Base-by-base conservation (phyloP, 2,113 vertebrate species). In the Brachypteracias leptosomus region DNA sequence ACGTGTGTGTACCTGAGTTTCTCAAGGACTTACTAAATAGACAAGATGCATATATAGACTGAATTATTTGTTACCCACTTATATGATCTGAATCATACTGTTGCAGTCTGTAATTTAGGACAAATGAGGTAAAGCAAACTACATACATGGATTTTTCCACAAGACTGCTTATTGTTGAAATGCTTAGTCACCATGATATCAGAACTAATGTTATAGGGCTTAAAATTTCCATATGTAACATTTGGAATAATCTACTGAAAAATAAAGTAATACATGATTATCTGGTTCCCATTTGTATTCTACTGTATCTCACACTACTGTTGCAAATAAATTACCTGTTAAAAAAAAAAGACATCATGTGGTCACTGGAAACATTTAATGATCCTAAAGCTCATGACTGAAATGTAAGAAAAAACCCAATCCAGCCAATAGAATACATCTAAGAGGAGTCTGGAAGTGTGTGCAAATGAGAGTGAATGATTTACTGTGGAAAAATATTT, bases 281-380 rank as follows among this genome's bases (percentile, higher is more conserved):
- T 91, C 55, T 96, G 52, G 10, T 95, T 93, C 94, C 90, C 59
- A 76, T 40, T 58, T 86, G 11, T 95, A 51, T 91, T 94, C 44
- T 95, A 24, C 85, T 98, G 24, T 83, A 91, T 97, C 79, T 97
- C 88, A 89, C 94, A 92, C 28, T 85, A 72, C 77, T 96, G 49
- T 77, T 96, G 80, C 82, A 97, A 98, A 98, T 98, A 98, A 98
- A 98, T 36, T 38, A 19, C 58, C 24, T 96, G 47, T 93, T 88
- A 29, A 42, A 85, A 14, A 61, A 33, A 42, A 82, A 86, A 40
- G 2, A 7, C 2, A 12, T 70, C 61, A 13, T 88, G 71, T 94
- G 33, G 22, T 96, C 75, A 70, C 31, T 79, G 29, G 26, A 79
- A 73, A 59, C 21, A 40, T 58, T 42, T 66, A 40, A 52, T 44